These are phyloP conservation scores for Turnix velox DNA, from an alignment of 2,113 vertebrate species.

Conservation along the genomic window DNA sequence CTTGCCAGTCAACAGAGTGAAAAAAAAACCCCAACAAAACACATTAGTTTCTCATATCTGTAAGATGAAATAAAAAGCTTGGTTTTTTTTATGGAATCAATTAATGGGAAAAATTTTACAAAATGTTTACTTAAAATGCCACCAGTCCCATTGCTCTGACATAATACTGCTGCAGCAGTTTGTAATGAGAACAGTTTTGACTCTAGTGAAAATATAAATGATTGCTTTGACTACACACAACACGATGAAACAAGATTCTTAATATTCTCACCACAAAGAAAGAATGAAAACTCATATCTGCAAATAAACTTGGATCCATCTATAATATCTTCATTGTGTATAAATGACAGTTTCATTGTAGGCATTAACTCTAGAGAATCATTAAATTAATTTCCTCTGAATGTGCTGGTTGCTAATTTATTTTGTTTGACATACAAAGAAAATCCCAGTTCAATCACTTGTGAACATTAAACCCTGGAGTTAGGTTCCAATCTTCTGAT, in stretches of 20 bases:
- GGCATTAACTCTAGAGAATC: constrained; percentile 1
- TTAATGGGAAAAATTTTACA: neutral
- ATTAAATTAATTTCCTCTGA: constrained; percentile 22
- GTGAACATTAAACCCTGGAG: neutral
- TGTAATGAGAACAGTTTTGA: neutral
- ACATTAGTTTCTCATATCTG: neutral
- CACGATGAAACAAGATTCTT: neutral
- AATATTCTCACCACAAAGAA: neutral
- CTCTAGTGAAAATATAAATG: neutral
- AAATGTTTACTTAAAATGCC: neutral
- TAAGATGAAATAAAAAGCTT: neutral
- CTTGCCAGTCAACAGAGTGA: neutral
- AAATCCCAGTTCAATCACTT: neutral
- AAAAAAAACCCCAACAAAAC: neutral
- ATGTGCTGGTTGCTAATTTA: constrained; percentile 11
- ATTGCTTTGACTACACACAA: neutral
- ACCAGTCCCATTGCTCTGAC: neutral
- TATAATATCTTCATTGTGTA: neutral
- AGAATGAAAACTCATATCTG: neutral
- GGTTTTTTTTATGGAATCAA: neutral
- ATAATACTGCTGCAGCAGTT: neutral
- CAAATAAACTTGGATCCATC: neutral
- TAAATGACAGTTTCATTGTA: constrained; percentile 15
- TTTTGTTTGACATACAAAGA: neutral
- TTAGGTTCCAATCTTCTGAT: neutral